Conservation (phyloP, 2,797 vertebrate genomes). For the Ctenosaura bakeri region DNA sequence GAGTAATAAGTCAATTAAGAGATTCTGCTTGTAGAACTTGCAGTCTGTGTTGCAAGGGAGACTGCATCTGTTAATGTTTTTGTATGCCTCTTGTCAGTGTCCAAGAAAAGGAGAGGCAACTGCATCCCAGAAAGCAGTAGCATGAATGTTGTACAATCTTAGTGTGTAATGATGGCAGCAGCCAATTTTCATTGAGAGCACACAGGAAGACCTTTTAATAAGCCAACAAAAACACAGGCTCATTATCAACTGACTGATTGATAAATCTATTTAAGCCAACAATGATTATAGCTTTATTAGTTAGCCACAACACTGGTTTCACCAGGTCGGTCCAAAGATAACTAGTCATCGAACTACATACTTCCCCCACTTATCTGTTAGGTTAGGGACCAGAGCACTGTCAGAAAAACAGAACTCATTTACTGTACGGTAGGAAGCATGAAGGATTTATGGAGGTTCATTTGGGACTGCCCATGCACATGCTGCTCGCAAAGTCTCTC, state of each 20-base stretch:
- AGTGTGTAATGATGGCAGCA: not conserved
- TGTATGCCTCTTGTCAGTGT: not conserved
- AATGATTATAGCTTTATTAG: not conserved
- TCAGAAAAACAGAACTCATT: too few relatives aligned
- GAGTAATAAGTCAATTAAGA: not conserved
- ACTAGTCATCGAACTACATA: not conserved
- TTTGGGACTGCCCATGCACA: too few relatives aligned
- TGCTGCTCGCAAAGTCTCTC: too few relatives aligned
- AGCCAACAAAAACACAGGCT: not conserved
- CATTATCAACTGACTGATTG: not conserved
- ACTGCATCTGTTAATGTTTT: slow-evolving; percentile 19
- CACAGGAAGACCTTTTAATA: slow-evolving; percentile 11
- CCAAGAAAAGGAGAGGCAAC: slow-evolving; percentile 24
- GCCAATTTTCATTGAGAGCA: not conserved
- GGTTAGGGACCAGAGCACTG: too few relatives aligned
- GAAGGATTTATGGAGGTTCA: too few relatives aligned
- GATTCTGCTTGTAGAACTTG: not conserved
- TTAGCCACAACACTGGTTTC: not conserved
- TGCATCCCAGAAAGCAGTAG: not conserved
- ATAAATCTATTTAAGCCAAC: not conserved
- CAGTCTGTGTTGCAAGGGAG: not conserved
- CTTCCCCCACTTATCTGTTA: too few relatives aligned
- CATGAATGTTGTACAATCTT: slow-evolving; percentile 4
- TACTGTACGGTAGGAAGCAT: too few relatives aligned
- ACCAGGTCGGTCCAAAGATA: not conserved